A percentile compares a stretch with the other conserved stretches of the same genome.
These are phyloP conservation scores for Coreius guichenoti DNA, from an alignment of 2,797 vertebrate species.

Conservation along the genomic window DNA sequence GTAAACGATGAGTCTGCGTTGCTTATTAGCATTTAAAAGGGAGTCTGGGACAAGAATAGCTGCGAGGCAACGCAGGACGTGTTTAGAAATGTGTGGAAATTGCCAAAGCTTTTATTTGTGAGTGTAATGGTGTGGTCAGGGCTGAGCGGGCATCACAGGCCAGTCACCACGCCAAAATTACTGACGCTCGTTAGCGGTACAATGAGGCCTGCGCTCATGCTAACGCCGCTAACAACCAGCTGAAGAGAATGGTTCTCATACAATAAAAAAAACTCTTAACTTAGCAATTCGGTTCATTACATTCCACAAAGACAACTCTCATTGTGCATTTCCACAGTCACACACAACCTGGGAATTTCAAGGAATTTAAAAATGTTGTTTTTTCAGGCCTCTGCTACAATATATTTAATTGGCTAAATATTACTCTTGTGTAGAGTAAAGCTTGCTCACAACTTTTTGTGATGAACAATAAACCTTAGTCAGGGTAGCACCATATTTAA, in stretches of 20 bases:
- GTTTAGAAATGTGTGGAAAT: constrained; percentile 6
- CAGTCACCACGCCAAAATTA: constrained; percentile 44
- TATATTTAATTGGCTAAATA: not conserved
- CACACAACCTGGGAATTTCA: not conserved
- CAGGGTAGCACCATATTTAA: not conserved
- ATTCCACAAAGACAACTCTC: not conserved
- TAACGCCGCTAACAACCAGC: constrained; percentile 6
- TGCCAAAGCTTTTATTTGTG: constrained; percentile 19
- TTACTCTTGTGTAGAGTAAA: not conserved
- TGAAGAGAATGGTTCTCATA: constrained; percentile 24
- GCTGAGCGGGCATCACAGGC: constrained; percentile 18
- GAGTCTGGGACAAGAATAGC: constrained; percentile 21
- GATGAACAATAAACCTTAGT: not conserved
- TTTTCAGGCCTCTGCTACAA: not conserved
- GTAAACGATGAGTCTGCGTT: not conserved
- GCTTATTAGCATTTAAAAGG: constrained; percentile 40
- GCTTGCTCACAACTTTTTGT: not conserved
- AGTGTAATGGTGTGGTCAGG: constrained; percentile 15
- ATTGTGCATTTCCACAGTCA: not conserved
- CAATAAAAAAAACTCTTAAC: constrained; percentile 12
- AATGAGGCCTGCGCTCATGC: constrained; percentile 42
- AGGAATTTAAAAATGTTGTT: not conserved
- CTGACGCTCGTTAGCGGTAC: constrained; percentile 46
- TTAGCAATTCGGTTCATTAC: constrained; percentile 12
- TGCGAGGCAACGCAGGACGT: not conserved